Percentiles rank a stretch among this genome's conserved stretches.
These are phyloP conservation scores for Daktulosphaira vitifoliae DNA, from an alignment of 1,140 invertebrate species.

Conservation along the genomic window DNA sequence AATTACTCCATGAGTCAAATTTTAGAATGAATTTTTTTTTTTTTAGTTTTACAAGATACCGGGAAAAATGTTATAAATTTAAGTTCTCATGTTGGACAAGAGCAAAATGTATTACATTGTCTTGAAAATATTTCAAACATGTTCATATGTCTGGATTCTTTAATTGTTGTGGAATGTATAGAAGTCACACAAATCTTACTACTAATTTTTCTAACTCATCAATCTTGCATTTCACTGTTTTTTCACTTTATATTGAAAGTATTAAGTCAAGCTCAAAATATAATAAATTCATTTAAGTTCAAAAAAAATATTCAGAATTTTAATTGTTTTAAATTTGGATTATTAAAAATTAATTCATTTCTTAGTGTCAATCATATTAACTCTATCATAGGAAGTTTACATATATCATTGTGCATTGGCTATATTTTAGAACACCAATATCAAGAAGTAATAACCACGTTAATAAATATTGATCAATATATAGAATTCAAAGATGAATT, in stretches of 20 bases:
- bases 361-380: neutral
- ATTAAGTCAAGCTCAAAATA: slow-evolving; percentile 3
- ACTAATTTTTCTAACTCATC: slow-evolving; percentile 3
- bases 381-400: neutral
- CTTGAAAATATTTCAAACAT: neutral
- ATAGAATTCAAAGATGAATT: neutral
- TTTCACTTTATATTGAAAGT: neutral
- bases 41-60: slow-evolving; percentile 10
- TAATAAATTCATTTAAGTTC: neutral
- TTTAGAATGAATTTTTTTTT: too few relatives aligned
- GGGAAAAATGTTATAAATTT: slow-evolving; percentile 3
- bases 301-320: neutral
- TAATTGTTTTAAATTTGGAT: slow-evolving; percentile 25
- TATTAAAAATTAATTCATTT: slow-evolving; percentile 8
- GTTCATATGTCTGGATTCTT: slow-evolving; percentile 7
- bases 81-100: neutral
- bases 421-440: slow-evolving; percentile 13
- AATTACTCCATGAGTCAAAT: too few relatives aligned
- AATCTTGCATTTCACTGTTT: neutral
- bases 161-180: slow-evolving; percentile 17
- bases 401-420: neutral
- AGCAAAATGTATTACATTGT: slow-evolving; percentile 8
- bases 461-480: neutral
- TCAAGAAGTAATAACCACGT: neutral
- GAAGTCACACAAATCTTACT: slow-evolving; percentile 16